Conservation (phyloP, 53 echinoderm and acorn worm genomes). For the Stichopus horrens region DNA sequence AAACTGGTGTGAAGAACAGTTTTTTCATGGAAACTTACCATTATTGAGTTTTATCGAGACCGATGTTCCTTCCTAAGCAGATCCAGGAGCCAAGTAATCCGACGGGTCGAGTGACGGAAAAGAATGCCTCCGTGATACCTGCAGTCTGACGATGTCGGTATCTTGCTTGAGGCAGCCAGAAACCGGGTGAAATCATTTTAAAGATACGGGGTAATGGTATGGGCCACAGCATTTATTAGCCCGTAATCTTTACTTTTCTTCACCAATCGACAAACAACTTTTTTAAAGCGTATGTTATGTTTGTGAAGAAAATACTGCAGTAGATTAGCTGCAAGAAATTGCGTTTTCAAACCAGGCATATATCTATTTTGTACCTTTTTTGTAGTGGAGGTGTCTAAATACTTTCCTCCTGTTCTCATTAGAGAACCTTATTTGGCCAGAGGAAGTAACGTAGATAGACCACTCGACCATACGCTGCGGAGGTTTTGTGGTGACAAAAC, state of each 20-base stretch:
- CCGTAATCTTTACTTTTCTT: too few species aligned
- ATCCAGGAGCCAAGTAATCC: slow-evolving; percentile 42
- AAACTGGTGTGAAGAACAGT: background rate
- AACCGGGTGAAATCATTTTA: background rate
- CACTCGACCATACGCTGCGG: background rate
- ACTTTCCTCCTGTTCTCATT: slow-evolving; percentile 29
- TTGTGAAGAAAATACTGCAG: too few species aligned
- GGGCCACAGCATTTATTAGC: too few species aligned
- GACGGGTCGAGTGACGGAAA: slow-evolving; percentile 32
- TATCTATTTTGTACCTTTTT: too few species aligned
- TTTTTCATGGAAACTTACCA: background rate
- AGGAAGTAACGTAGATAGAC: slow-evolving; percentile 10
- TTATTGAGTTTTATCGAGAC: slow-evolving; percentile 11
- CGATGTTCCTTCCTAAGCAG: slow-evolving; percentile 15
- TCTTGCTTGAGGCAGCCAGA: background rate
- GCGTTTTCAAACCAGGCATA: too few species aligned
- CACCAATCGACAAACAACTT: too few species aligned
- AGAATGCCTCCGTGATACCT: background rate
- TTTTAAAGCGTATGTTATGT: too few species aligned
- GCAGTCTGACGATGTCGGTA: slow-evolving; percentile 6
- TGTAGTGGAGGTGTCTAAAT: background rate
- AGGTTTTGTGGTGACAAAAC: background rate
- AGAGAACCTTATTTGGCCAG: slow-evolving; percentile 45
- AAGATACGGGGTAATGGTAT: background rate
- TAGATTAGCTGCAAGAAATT: too few species aligned